Evolutionary conservation across 2,113 vertebrate species (phyloP).

Genomic region (Istiophorus platypterus): DNA sequence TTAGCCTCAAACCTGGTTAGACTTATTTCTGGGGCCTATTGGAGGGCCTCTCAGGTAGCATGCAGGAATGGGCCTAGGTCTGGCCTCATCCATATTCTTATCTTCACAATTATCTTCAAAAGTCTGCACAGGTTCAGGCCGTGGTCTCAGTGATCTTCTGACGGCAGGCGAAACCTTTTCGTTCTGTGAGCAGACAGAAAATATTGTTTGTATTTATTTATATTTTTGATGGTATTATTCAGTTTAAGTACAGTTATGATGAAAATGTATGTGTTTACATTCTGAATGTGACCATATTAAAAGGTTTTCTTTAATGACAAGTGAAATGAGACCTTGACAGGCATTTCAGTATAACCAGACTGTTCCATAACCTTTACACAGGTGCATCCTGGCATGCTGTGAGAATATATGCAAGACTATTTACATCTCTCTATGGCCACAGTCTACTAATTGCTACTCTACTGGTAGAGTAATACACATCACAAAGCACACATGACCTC

Average conservation of each 20-base stretch:
- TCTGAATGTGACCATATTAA: not conserved
- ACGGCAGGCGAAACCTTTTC: slow-evolving; percentile 10
- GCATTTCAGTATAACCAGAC: too few relatives aligned
- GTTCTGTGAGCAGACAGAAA: slow-evolving; percentile 18
- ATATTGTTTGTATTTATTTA: not conserved
- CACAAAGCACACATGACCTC: too few relatives aligned
- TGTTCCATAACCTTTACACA: not conserved
- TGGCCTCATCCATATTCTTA: slow-evolving; percentile 34
- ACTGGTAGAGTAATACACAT: too few relatives aligned
- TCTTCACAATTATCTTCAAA: slow-evolving; percentile 54
- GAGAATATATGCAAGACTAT: not conserved
- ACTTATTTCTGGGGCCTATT: slow-evolving; percentile 9
- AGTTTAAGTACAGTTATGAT: not conserved
- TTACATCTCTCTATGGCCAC: not conserved
- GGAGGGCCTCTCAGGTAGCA: slow-evolving; percentile 68
- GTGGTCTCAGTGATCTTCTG: slow-evolving; percentile 50
- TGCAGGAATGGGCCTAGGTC: slow-evolving; percentile 39
- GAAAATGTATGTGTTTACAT: not conserved
- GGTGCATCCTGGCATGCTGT: not conserved
- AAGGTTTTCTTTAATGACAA: not conserved
- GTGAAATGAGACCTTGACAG: not conserved
- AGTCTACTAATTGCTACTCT: not conserved
- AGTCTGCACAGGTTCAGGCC: not conserved
- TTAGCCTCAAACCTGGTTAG: slow-evolving; percentile 67
- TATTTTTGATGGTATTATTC: not conserved